Percentiles rank a stretch among this genome's conserved stretches.
Evolutionary conservation across 2,888 invertebrate genomes (phyloP).

Genomic region (Coenonympha glycerion): DNA sequence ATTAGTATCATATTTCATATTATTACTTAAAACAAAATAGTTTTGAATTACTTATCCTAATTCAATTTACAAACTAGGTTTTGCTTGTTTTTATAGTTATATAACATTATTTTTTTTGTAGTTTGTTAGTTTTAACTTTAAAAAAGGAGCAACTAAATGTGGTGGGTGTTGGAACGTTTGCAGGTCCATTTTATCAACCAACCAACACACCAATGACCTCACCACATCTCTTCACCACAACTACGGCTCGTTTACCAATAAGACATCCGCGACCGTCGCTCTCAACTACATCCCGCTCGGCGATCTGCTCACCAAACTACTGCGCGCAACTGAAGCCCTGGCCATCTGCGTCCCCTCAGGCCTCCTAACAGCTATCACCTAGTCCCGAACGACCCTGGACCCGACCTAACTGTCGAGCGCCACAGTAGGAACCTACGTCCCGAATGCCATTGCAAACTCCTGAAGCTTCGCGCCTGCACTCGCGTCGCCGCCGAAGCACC

Average conservation of each 20-base stretch:
- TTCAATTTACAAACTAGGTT: constrained; percentile 10
- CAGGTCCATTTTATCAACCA: constrained; percentile 77
- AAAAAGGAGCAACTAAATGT: constrained; percentile 63
- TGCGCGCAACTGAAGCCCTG: constrained; percentile 63
- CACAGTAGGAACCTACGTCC: constrained; percentile 55
- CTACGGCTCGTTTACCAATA: constrained; percentile 69
- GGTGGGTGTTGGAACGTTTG: constrained; percentile 77
- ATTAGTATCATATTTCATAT: constrained; percentile 5
- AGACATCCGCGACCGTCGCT: constrained; percentile 67
- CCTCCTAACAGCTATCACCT: constrained; percentile 67
- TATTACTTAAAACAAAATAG: not conserved
- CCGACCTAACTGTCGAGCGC: constrained; percentile 42
- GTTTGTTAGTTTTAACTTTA: constrained; percentile 31
- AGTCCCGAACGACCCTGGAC: constrained; percentile 49
- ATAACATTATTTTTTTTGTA: constrained; percentile 18
- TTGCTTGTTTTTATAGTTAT: constrained; percentile 10
- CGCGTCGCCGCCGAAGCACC: constrained; percentile 56
- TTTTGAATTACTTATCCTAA: constrained; percentile 9
- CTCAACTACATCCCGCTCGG: constrained; percentile 60
- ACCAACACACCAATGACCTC: constrained; percentile 75
- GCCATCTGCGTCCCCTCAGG: constrained; percentile 58
- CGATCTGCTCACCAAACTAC: constrained; percentile 66
- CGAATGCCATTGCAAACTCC: constrained; percentile 51
- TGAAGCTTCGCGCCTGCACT: constrained; percentile 63
- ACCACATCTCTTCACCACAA: constrained; percentile 75